These are phyloP conservation scores for Mormyrus iriodes DNA, from an alignment of 2,113 vertebrate genomes.

Conservation along the genomic window DNA sequence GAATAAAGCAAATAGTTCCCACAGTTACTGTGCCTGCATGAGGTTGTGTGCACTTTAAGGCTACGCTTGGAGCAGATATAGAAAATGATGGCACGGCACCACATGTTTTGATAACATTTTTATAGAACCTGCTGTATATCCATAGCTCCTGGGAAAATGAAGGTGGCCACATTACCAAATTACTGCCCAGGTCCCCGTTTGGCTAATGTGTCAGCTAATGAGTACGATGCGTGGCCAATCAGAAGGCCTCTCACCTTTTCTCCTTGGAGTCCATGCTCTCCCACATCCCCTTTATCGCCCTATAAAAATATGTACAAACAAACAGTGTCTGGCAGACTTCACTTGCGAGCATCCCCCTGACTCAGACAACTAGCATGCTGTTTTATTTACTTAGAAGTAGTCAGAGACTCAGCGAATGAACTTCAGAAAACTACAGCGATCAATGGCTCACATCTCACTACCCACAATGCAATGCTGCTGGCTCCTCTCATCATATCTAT, in stretches of 20 bases:
- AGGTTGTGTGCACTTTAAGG: not conserved
- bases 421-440: not conserved
- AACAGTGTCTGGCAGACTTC: not conserved
- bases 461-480: not conserved
- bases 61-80: not conserved
- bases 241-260: constrained; percentile 42
- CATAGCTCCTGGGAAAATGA: not conserved
- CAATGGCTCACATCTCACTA: not conserved
- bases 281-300: constrained; percentile 63
- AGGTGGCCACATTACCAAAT: not conserved
- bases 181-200: not conserved
- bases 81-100: not conserved
- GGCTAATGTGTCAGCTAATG: not conserved
- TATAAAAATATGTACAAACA: constrained; percentile 29
- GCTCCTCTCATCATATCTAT: not conserved
- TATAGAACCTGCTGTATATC: not conserved
- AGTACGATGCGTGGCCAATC: not conserved
- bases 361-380: not conserved
- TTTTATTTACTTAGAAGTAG: not conserved
- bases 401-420: not conserved
- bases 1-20: not conserved
- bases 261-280: constrained; percentile 56
- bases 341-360: not conserved
- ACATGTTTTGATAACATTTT: not conserved
- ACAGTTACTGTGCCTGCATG: not conserved